phyloP scores from a whole-genome alignment of 2,113 vertebrate species.

The Guaruba guarouba region DNA sequence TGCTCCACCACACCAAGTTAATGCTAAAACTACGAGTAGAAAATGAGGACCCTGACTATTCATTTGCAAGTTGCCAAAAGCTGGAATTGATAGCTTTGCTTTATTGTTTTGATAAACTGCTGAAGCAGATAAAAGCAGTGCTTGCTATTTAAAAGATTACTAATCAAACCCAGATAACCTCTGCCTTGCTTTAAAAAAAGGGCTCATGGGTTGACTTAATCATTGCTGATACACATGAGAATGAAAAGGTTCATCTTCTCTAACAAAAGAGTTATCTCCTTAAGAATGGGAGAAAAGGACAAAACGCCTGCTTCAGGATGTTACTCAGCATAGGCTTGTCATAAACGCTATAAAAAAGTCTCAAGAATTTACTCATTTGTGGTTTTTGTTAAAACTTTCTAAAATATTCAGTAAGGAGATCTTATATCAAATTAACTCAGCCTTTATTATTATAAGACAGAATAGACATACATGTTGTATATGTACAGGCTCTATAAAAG shows the following conservation, averaged over 20 bases:
- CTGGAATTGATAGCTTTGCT: background rate
- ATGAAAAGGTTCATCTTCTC: background rate
- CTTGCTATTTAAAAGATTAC: background rate
- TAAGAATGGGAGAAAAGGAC: background rate
- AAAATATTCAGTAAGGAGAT: background rate
- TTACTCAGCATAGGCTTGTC: background rate
- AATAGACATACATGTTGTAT: background rate
- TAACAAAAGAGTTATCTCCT: background rate
- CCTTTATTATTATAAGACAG: background rate
- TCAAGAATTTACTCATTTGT: background rate
- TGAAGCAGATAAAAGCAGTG: background rate
- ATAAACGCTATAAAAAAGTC: background rate
- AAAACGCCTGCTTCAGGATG: background rate
- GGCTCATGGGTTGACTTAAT: background rate
- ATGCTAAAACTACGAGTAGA: background rate
- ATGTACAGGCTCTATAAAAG: background rate
- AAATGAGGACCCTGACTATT: background rate
- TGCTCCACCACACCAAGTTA: background rate
- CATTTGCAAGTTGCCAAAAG: background rate
- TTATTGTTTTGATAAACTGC: background rate
- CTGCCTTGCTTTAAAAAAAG: background rate
- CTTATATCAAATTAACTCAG: background rate
- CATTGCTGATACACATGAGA: background rate
- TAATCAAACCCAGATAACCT: constrained; percentile 14
- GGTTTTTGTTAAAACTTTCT: background rate